phyloP scores from a whole-genome alignment of 23 tunicate genomes.

The Pegea sp. region DNA sequence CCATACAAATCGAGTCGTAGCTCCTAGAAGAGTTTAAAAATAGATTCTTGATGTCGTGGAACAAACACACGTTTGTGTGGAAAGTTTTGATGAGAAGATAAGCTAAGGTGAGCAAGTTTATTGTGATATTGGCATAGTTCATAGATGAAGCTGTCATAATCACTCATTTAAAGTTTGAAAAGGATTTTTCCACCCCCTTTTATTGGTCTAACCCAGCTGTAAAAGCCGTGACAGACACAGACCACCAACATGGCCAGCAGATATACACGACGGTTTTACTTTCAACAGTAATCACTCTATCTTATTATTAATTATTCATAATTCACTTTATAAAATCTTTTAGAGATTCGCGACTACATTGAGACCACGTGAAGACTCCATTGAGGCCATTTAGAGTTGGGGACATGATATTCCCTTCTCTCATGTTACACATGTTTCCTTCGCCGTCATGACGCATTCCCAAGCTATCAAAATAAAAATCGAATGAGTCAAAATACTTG shows the following conservation, averaged over 20 bases:
- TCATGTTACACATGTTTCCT: constrained; percentile 62
- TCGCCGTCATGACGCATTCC: constrained; percentile 98
- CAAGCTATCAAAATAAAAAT: too few relatives aligned
- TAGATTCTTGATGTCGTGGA: too few relatives aligned
- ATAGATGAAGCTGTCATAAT: too few relatives aligned
- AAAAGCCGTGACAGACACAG: not conserved
- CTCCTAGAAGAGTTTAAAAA: too few relatives aligned
- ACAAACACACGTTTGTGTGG: too few relatives aligned
- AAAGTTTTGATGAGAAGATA: too few relatives aligned
- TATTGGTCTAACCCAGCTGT: not conserved
- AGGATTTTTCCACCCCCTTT: too few relatives aligned
- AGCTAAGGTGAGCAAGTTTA: too few relatives aligned
- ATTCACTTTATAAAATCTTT: constrained; percentile 45
- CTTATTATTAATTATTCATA: not conserved
- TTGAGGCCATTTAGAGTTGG: constrained; percentile 72
- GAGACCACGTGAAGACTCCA: constrained; percentile 95
- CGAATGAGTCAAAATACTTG: too few relatives aligned
- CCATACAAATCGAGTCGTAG: constrained; percentile 17
- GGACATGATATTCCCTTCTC: constrained; percentile 93
- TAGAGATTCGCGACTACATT: constrained; percentile 61
- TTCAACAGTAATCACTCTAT: not conserved
- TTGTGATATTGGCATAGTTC: too few relatives aligned
- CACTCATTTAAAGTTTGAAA: too few relatives aligned
- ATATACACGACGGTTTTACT: not conserved
- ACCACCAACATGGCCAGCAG: not conserved